phyloP scores from a whole-genome alignment of 2,888 invertebrate genomes.

The Lasioglossum figueresi region DNA sequence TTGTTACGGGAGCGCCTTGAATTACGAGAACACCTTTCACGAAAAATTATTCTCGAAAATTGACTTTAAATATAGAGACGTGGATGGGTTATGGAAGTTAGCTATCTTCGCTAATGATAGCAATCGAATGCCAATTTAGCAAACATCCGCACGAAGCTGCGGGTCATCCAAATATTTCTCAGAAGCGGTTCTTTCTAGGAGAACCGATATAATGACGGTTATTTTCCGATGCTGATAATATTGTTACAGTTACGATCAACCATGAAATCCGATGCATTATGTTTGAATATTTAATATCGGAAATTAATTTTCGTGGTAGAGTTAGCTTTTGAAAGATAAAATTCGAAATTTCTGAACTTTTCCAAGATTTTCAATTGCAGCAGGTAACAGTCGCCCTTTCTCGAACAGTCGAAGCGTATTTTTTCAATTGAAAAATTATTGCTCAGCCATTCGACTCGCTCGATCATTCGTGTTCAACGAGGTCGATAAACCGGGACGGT shows the following conservation, averaged over 20 bases:
- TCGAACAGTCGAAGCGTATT: not conserved
- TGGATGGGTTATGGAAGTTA: not conserved
- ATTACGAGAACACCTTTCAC: not conserved
- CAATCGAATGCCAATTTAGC: not conserved
- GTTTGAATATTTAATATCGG: not conserved
- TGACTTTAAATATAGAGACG: not conserved
- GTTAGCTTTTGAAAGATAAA: not conserved
- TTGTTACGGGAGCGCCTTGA: not conserved
- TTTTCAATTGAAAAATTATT: not conserved
- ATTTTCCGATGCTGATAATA: not conserved
- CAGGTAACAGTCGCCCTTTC: not conserved
- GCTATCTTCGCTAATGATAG: not conserved
- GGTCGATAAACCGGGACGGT: constrained; percentile 9
- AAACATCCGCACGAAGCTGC: not conserved
- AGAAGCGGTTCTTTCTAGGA: not conserved
- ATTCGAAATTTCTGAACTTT: not conserved
- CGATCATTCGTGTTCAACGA: constrained; percentile 2
- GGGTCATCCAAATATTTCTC: not conserved
- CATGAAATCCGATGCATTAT: not conserved
- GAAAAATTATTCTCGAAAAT: not conserved
- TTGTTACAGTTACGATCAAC: not conserved
- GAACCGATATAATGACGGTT: not conserved
- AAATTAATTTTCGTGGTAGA: not conserved
- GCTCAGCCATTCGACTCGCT: not conserved
- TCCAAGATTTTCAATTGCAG: not conserved